Evolutionary conservation across 2,888 invertebrate species (phyloP).

Genomic region (Cylloceria caligata): DNA sequence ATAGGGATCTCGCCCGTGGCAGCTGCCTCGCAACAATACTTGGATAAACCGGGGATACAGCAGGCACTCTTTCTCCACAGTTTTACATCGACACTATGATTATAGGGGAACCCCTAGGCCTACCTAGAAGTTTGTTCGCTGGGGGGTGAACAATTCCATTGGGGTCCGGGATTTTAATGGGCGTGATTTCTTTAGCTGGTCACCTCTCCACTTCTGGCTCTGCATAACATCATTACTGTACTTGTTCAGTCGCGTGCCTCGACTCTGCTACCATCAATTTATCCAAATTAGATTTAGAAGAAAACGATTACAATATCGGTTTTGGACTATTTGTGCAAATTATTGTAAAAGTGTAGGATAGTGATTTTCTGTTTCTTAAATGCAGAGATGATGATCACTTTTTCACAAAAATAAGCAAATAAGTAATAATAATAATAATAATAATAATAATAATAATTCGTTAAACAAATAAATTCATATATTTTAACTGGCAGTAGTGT

Average conservation of each 20-base stretch:
- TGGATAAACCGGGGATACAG: conserved; percentile 71
- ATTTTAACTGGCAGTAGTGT: no score
- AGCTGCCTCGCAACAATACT: conserved; percentile 82
- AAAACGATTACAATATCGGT: no score
- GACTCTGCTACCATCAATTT: neutral
- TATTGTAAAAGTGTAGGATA: no score
- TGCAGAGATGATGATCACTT: no score
- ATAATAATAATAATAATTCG: no score
- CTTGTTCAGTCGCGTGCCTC: conserved; percentile 1
- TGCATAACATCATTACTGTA: conserved; percentile 2
- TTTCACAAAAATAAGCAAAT: no score
- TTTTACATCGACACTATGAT: conserved; percentile 70
- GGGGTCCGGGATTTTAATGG: conserved; percentile 61
- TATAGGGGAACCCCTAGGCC: conserved; percentile 58
- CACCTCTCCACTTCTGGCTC: conserved; percentile 10
- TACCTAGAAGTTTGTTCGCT: conserved; percentile 18
- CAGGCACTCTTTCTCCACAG: conserved; percentile 62
- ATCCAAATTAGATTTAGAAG: neutral
- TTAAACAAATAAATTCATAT: no score
- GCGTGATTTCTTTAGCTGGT: conserved; percentile 53
- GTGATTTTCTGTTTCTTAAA: no score
- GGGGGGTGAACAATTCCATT: conserved; percentile 57
- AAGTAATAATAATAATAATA: no score
- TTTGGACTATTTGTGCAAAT: no score
- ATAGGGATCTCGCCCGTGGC: conserved; percentile 82